Percentiles rank a stretch among this genome's conserved stretches.
Conservation (phyloP, 1,140 invertebrate species). For the Lucilia sericata region DNA sequence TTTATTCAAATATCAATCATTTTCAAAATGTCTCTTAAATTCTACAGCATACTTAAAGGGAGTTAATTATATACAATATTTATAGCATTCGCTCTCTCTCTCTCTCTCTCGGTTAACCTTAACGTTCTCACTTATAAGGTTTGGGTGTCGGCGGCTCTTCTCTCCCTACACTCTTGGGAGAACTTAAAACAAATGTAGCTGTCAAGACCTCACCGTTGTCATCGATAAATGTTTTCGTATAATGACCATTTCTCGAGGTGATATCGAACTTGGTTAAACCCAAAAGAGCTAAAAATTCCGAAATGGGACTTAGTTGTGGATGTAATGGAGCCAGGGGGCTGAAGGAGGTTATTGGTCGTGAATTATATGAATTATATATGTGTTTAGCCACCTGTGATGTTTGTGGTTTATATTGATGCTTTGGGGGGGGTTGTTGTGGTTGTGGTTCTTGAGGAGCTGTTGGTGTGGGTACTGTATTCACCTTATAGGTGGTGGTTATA, state of each 20-base stretch:
- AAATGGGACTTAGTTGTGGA: constrained; percentile 48
- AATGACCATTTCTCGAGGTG: constrained; percentile 50
- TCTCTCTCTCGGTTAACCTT: neutral
- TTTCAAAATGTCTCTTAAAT: neutral
- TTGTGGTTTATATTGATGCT: neutral
- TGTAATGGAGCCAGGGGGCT: neutral
- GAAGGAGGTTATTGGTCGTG: neutral
- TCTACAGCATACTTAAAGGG: constrained; percentile 4
- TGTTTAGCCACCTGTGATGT: neutral
- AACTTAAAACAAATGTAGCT: constrained; percentile 56
- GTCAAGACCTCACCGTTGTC: constrained; percentile 56
- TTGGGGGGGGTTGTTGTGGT: neutral
- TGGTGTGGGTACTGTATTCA: neutral
- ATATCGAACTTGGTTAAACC: constrained; percentile 54
- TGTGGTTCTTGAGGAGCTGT: neutral
- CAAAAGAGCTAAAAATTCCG: constrained; percentile 52
- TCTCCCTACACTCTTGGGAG: neutral
- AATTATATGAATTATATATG: neutral
- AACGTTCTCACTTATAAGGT: neutral
- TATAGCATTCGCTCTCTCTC: neutral
- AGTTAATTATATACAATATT: neutral
- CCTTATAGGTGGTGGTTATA: constrained; percentile 46
- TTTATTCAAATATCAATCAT: no score
- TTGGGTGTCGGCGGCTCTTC: neutral
- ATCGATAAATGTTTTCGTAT: constrained; percentile 58